Evolutionary conservation across 1,140 invertebrate genomes (phyloP), one percentile per base, ranked within the genome.

Genomic region (Drosophila sproati): DNA sequence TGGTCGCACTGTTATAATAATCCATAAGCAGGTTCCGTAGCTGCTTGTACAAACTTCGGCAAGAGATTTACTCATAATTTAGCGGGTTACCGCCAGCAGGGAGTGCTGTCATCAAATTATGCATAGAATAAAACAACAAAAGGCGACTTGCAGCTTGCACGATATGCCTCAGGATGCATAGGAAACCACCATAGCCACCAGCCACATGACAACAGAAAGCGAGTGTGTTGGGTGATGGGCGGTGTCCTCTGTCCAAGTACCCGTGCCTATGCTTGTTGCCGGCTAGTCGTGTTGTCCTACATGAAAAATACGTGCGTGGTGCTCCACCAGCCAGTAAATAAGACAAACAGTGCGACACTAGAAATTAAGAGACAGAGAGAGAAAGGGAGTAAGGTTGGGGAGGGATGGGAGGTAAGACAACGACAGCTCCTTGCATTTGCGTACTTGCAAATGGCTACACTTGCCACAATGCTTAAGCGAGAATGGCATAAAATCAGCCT

Each of bases 401-500:
- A 20, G 5, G 5, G 29, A 32, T 29, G 32, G 20, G 47, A 5
- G 12, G 56, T 28, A 47, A 43, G 43, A 51, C 37, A 20, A 52
- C 61, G 64, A 73, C 64, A 73, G 32, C 41, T 35, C 56, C 56
- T 28, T 63, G 48, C 59, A 61, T 28, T 61, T 31, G 59, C 39
- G 32, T 52, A 64, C 41, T 69, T 70, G 72, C 66, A 47, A 68
- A 60, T 56, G 64, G 71, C 50, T 43, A 61, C 71, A 73, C 70
- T 74, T 74, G 67, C 43, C 35, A 47, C 72, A 61, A 32, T 60
- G 66, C 56, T 66, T 48, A 37, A 69, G 43, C 47, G 52, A 57
- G 76, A 78, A 76, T 76, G 61, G 80, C 80, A 75, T 78, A 76
- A 82, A 78, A 76, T 76, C 80, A 69, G 80, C 80, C 80, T 77